These are phyloP conservation scores for Peribatodes rhomboidaria DNA, from an alignment of 2,888 invertebrate genomes.

Conservation along the genomic window DNA sequence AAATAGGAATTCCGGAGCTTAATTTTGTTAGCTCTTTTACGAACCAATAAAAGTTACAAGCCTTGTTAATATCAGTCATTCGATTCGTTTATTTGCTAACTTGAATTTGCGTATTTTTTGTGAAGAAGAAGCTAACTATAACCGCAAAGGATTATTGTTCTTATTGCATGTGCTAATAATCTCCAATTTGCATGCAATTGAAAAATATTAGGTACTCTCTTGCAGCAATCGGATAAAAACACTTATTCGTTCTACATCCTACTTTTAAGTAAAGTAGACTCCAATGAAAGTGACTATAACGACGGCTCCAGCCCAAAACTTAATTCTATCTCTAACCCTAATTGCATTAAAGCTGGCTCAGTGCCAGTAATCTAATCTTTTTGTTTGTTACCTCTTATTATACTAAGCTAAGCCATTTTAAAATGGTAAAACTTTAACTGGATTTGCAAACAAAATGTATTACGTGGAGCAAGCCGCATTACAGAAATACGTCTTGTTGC, in stretches of 20 bases:
- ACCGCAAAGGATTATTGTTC: neutral
- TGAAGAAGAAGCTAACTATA: neutral
- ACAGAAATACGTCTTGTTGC: neutral
- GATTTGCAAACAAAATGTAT: neutral
- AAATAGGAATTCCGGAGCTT: slow-evolving; percentile 14
- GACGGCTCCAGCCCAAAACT: slow-evolving; percentile 11
- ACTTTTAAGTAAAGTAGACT: neutral
- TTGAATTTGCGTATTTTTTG: neutral
- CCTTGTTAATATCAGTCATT: neutral
- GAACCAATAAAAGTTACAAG: slow-evolving; percentile 8
- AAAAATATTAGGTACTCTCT: too few relatives aligned
- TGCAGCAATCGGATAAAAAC: neutral
- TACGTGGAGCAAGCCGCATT: slow-evolving; percentile 3
- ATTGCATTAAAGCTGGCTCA: slow-evolving; percentile 23
- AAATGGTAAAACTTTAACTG: slow-evolving; percentile 25
- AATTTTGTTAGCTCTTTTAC: slow-evolving; percentile 9
- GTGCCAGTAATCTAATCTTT: slow-evolving; percentile 32
- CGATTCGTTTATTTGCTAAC: slow-evolving; percentile 9
- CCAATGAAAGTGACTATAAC: neutral
- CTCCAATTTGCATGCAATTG: neutral
- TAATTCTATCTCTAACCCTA: slow-evolving; percentile 19
- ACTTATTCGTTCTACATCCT: neutral
- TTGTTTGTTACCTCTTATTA: slow-evolving; percentile 22
- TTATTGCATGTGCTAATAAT: neutral
- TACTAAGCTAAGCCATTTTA: slow-evolving; percentile 16